Evolutionary conservation across 2,797 vertebrate genomes (phyloP).

Genomic region (Chelonia mydas): DNA sequence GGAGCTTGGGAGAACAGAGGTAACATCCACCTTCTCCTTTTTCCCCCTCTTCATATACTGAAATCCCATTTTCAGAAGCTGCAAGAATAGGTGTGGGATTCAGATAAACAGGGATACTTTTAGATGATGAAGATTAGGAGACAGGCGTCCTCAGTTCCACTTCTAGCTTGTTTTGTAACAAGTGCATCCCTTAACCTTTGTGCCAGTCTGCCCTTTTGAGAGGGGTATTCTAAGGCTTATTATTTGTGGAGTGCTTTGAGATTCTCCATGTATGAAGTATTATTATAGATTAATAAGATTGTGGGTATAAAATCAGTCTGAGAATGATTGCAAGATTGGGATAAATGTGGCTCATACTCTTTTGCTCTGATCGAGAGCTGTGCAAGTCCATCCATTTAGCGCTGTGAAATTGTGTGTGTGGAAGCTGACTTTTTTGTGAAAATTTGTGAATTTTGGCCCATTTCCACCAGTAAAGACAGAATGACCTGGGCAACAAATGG

Average conservation of each 20-base stretch:
- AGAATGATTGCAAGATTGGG: neutral
- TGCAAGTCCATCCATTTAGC: neutral
- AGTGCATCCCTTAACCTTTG: neutral
- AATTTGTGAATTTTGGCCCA: neutral
- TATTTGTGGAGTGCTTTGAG: neutral
- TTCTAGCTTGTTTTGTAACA: neutral
- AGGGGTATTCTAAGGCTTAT: neutral
- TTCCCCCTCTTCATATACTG: too few species aligned
- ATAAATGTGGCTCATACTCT: neutral
- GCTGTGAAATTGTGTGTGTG: neutral
- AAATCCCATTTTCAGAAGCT: neutral
- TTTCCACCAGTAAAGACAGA: neutral
- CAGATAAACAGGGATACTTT: neutral
- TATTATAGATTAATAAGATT: neutral
- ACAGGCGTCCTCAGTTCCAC: neutral
- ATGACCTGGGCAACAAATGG: neutral
- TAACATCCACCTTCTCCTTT: too few species aligned
- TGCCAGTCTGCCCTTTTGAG: neutral
- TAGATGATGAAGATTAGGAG: neutral
- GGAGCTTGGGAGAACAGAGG: neutral
- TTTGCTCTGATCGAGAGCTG: neutral
- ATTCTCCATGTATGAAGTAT: neutral
- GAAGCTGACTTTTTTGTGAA: neutral
- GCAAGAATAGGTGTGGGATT: neutral
- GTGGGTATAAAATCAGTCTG: neutral